Evolutionary conservation across 2,113 vertebrate genomes (phyloP), one percentile per base, ranked within the genome.

Genomic region (Xiphophorus couchianus): DNA sequence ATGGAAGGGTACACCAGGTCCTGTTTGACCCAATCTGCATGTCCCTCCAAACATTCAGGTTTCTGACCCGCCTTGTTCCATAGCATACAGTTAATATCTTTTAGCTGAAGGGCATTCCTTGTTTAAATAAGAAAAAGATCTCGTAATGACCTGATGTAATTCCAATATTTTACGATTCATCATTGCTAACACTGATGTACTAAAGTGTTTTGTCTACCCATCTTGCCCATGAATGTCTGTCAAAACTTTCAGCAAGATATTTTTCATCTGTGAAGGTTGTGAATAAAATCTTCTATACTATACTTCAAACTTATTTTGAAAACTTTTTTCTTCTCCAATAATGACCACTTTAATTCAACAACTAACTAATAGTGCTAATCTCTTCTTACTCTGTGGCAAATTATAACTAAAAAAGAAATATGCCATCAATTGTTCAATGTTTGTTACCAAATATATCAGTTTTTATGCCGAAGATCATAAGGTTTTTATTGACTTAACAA

Each of bases 61-160:
- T 69, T 61, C 73, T 22, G 19, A 33, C 14, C 5, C 62, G 65
- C 70, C 84, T 80, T 86, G 76, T 71, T 78, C 71, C 66, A 70
- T 29, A 71, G 30, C 39, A 69, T 62, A 44, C 48, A 27, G 6
- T 66, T 62, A 37, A 30, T 71, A 39, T 69, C 61, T 4, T 72
- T 70, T 29, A 22, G 39, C 30, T 58, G 19, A 69, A 69, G 65
- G n/a, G 33, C 13, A 12, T 11, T 64, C 51, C 62, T 51, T 86
- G 85, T 77, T 77, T 71, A 69, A 73, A 64, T 69, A 63, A 39
- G 44, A 86, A 77, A 54, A 64, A 60, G 60, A 68, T 87, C 81
- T 68, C 76, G 76, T 42, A 73, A 74, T 71, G 76, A 83, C 37
- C 71, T 68, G 76, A 30, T 79, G 70, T 86, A 84, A 79, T 69